These are phyloP conservation scores for Epiblema foenella DNA, from an alignment of 2,888 invertebrate species.

Conservation along the genomic window DNA sequence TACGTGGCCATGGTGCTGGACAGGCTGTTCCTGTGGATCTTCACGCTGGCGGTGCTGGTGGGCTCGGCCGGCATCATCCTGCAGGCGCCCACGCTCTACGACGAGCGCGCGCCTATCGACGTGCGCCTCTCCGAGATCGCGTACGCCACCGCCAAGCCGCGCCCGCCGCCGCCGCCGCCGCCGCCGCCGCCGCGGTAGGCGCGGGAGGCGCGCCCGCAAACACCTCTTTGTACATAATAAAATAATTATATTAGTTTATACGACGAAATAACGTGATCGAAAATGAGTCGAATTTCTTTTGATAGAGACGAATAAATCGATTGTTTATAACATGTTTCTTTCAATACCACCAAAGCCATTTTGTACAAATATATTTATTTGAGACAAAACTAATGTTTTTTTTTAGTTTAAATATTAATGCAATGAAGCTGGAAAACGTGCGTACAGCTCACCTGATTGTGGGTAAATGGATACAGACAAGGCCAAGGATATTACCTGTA, in stretches of 20 bases:
- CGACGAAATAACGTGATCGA: constrained; percentile 74
- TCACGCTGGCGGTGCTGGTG: constrained; percentile 96
- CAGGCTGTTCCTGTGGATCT: constrained; percentile 98
- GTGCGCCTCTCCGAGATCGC: constrained; percentile 95
- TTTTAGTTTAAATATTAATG: neutral
- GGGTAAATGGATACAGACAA: too few species aligned
- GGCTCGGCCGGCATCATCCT: constrained; percentile 97
- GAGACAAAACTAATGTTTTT: neutral
- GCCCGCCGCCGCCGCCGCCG: constrained; percentile 72
- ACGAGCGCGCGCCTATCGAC: constrained; percentile 94
- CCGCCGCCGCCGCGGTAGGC: constrained; percentile 55
- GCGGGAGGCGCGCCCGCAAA: constrained; percentile 27
- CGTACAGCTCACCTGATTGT: neutral
- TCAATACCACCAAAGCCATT: constrained; percentile 13
- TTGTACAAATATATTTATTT: neutral
- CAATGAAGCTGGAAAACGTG: neutral
- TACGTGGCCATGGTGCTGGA: constrained; percentile 99
- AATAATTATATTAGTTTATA: constrained; percentile 76
- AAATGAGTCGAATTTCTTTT: constrained; percentile 81
- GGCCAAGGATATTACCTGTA: too few species aligned
- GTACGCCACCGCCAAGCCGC: constrained; percentile 94
- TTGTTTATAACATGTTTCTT: constrained; percentile 63
- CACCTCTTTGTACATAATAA: constrained; percentile 64
- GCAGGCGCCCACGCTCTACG: constrained; percentile 97
- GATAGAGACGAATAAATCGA: constrained; percentile 79